phyloP scores from a whole-genome alignment of 2,113 vertebrate species.

The Bujurquina vittata region DNA sequence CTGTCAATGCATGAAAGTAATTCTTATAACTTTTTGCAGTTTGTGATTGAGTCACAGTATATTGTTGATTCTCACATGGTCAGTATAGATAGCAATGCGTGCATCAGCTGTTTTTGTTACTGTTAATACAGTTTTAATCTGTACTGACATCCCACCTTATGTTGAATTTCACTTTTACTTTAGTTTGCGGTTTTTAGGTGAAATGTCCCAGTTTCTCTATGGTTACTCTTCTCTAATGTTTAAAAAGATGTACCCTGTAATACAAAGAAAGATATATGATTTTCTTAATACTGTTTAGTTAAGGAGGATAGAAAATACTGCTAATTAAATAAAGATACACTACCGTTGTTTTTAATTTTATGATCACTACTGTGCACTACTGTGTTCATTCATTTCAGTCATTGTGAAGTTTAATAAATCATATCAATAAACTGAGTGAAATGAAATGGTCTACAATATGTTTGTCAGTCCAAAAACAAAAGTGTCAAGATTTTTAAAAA shows the following conservation, averaged over 20 bases:
- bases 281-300: background rate
- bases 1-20: conserved; percentile 1
- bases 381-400: background rate
- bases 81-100: background rate
- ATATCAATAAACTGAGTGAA: conserved; percentile 15
- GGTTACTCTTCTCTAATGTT: background rate
- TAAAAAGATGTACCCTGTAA: background rate
- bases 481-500: rapidly evolving
- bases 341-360: background rate
- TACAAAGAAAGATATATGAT: background rate
- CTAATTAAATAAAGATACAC: background rate
- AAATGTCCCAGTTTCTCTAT: background rate
- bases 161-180: background rate
- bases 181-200: background rate
- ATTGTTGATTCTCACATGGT: background rate
- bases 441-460: background rate
- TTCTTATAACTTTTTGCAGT: background rate
- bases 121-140: background rate
- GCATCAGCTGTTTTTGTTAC: background rate
- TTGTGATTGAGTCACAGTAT: background rate
- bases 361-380: background rate
- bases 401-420: background rate
- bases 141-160: background rate
- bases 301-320: background rate
- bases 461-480: background rate